These are phyloP conservation scores for Lepus timidus DNA, from an alignment of 2,113 vertebrate species.

Conservation along the genomic window DNA sequence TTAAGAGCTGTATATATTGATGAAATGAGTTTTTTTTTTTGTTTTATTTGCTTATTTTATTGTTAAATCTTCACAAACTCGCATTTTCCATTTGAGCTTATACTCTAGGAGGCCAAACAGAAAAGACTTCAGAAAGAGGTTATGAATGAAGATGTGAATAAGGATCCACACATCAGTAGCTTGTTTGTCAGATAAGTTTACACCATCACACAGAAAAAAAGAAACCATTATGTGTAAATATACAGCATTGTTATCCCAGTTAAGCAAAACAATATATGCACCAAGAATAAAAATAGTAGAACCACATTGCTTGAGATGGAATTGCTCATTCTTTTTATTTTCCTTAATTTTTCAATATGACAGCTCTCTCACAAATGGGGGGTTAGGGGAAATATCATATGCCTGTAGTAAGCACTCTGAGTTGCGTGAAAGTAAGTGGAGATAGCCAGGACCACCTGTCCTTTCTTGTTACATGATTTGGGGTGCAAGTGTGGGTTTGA, in stretches of 20 bases:
- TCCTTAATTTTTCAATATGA: neutral
- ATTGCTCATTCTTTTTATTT: neutral
- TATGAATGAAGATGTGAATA: neutral
- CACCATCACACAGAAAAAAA: neutral
- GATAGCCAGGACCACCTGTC: neutral
- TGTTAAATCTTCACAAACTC: neutral
- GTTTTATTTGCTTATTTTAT: neutral
- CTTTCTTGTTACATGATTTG: fast-evolving
- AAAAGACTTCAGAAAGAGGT: neutral
- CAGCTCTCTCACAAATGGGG: neutral
- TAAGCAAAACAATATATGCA: neutral
- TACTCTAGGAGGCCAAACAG: no score
- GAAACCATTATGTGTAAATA: neutral
- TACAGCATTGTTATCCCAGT: neutral
- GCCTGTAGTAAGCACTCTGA: neutral
- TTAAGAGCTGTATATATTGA: neutral
- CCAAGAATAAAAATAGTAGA: neutral
- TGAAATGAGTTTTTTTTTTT: neutral
- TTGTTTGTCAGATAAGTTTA: neutral
- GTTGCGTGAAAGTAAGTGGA: neutral
- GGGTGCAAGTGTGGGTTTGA: neutral
- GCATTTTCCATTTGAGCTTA: neutral
- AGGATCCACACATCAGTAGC: neutral
- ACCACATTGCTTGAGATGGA: neutral
- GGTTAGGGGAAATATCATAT: neutral